Conservation (phyloP, 2,888 invertebrate genomes). For the Acleris literana region DNA sequence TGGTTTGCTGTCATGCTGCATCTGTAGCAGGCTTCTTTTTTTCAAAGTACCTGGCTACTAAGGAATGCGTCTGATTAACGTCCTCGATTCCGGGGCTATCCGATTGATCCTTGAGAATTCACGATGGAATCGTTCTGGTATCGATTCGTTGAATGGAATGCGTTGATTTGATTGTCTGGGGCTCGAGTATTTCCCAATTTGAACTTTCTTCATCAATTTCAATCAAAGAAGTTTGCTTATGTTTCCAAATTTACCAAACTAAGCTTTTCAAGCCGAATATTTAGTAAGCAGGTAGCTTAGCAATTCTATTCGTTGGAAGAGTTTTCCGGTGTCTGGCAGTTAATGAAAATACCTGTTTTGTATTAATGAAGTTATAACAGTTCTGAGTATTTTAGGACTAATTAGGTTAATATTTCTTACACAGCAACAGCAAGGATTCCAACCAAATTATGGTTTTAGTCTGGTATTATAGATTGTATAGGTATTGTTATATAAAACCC, state of each 20-base stretch:
- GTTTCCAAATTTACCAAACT: constrained; percentile 16
- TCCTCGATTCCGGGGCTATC: constrained; percentile 17
- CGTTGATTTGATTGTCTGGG: constrained; percentile 35
- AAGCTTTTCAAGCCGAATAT: neutral
- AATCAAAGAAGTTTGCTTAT: constrained; percentile 29
- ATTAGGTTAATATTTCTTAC: no score
- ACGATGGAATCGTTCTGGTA: constrained; percentile 23
- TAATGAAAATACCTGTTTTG: no score
- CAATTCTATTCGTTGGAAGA: neutral
- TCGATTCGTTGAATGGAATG: constrained; percentile 31
- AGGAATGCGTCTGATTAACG: constrained; percentile 20
- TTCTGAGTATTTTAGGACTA: no score
- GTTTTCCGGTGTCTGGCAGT: no score
- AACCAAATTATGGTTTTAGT: no score
- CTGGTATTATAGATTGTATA: no score
- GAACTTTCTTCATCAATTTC: constrained; percentile 37
- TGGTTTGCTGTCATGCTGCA: no score
- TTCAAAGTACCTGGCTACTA: constrained; percentile 4
- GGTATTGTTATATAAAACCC: no score
- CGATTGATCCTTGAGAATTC: constrained; percentile 28
- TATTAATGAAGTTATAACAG: no score
- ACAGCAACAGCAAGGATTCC: no score
- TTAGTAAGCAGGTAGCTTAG: neutral
- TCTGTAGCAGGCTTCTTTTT: neutral
- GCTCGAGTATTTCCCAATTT: constrained; percentile 31